phyloP scores from a whole-genome alignment of 2,888 invertebrate species.

The Limnephilus auricula region DNA sequence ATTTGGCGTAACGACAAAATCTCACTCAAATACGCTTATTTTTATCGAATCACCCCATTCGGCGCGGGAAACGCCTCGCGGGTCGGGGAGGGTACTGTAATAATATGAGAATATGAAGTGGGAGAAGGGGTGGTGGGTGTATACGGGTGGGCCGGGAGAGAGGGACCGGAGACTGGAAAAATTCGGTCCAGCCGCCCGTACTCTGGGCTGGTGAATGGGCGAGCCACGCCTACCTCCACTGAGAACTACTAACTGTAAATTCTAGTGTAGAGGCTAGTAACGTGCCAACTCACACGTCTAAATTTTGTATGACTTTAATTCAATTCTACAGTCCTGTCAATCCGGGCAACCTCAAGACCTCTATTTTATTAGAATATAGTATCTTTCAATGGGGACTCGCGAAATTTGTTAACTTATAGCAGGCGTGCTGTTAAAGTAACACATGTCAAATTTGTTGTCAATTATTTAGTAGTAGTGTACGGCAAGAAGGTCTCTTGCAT shows the following conservation, averaged over 20 bases:
- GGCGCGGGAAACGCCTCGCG: background rate
- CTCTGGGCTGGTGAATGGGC: background rate
- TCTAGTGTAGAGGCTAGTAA: background rate
- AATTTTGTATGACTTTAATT: background rate
- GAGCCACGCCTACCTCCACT: background rate
- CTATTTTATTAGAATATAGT: no score
- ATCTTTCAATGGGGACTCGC: no score
- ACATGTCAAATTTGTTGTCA: no score
- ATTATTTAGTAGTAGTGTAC: no score
- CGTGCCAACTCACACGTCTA: background rate
- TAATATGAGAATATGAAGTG: background rate
- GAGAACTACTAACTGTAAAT: no score
- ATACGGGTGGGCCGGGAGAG: background rate
- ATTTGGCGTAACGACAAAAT: slow-evolving; percentile 2
- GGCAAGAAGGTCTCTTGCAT: no score
- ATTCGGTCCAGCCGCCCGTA: slow-evolving; percentile 19
- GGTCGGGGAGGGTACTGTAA: background rate
- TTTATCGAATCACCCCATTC: background rate
- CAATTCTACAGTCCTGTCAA: background rate
- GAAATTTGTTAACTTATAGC: no score
- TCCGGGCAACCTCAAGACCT: background rate
- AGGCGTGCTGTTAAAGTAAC: no score
- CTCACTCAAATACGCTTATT: background rate
- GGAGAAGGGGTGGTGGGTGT: background rate
- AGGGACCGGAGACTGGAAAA: background rate